Percentiles rank a stretch among this genome's conserved stretches.
Conservation (phyloP, 1,140 invertebrate species). For the Druon quercuslanigerum region DNA sequence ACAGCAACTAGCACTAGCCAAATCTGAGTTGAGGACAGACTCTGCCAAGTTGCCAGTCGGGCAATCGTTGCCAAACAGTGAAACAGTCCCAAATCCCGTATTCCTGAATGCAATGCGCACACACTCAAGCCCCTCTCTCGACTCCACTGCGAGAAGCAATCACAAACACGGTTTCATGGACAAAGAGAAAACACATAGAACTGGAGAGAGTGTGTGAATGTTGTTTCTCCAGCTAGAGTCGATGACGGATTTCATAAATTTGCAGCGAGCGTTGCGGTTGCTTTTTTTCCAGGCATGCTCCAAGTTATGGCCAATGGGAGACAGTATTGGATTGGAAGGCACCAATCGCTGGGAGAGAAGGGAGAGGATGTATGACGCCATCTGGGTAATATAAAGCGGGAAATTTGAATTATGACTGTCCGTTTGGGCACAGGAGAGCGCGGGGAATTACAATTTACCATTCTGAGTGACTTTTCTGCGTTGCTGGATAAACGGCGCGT, state of each 20-base stretch:
- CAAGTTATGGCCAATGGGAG: background rate
- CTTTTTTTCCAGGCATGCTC: background rate
- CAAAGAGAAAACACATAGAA: background rate
- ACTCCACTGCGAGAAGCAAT: slow-evolving; percentile 23
- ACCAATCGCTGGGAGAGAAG: slow-evolving; percentile 10
- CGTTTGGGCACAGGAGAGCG: background rate
- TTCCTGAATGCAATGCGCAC: slow-evolving; percentile 24
- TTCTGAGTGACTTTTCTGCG: no score
- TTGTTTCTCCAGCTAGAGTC: slow-evolving; percentile 14
- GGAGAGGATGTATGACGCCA: background rate
- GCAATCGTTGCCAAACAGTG: slow-evolving; percentile 27
- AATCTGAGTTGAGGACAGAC: background rate
- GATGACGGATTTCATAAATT: no score
- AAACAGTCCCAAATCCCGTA: background rate
- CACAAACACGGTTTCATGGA: slow-evolving; percentile 4
- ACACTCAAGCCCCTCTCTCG: slow-evolving; percentile 31
- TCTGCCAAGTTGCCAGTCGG: slow-evolving; percentile 15
- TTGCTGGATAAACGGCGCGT: no score
- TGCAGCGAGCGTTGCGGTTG: background rate
- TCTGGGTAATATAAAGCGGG: background rate
- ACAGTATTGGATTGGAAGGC: background rate
- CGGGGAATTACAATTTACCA: no score
- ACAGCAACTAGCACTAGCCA: slow-evolving; percentile 14
- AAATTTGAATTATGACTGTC: background rate
- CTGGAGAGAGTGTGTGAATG: background rate